phyloP scores from a whole-genome alignment of 2,888 invertebrate genomes.

The Opisthograptis luteolata region DNA sequence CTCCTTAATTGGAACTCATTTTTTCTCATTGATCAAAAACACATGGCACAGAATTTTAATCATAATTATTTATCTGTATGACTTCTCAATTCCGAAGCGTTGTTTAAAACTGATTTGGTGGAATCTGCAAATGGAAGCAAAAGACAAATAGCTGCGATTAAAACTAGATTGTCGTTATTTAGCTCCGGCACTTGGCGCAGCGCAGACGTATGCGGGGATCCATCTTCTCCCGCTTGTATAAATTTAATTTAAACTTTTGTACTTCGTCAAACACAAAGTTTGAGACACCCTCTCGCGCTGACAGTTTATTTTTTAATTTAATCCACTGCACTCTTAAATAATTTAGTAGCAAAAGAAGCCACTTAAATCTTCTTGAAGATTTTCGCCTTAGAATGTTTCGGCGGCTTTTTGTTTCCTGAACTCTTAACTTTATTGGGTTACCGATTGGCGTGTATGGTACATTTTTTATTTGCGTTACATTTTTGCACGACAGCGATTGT shows the following conservation, averaged over 20 bases:
- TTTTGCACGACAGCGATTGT: too few relatives aligned
- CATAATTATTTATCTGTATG: not conserved
- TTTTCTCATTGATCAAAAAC: slow-evolving; percentile 35
- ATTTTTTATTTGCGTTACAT: too few relatives aligned
- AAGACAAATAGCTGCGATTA: slow-evolving; percentile 65
- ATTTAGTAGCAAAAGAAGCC: slow-evolving; percentile 9
- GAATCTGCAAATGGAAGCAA: slow-evolving; percentile 6
- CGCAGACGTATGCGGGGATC: slow-evolving; percentile 53
- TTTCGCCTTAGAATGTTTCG: slow-evolving; percentile 3
- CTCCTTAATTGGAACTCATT: slow-evolving; percentile 56
- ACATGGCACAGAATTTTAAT: not conserved
- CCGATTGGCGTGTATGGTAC: too few relatives aligned
- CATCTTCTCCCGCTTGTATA: slow-evolving; percentile 55
- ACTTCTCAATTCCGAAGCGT: slow-evolving; percentile 7
- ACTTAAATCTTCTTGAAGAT: slow-evolving; percentile 6
- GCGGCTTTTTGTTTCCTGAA: slow-evolving; percentile 6
- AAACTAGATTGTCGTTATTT: slow-evolving; percentile 69
- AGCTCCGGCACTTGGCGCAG: slow-evolving; percentile 35
- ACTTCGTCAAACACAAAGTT: slow-evolving; percentile 61
- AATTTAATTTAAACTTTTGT: slow-evolving; percentile 75
- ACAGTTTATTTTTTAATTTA: slow-evolving; percentile 64
- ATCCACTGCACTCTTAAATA: slow-evolving; percentile 53
- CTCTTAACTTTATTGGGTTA: not conserved
- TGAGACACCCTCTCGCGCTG: slow-evolving; percentile 47
- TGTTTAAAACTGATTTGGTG: slow-evolving; percentile 1